Percentiles rank a stretch among this genome's conserved stretches.
phyloP scores from a whole-genome alignment of 30 jellyfish, hydroid and myxozoan genomes.

The Aurelia aurita region DNA sequence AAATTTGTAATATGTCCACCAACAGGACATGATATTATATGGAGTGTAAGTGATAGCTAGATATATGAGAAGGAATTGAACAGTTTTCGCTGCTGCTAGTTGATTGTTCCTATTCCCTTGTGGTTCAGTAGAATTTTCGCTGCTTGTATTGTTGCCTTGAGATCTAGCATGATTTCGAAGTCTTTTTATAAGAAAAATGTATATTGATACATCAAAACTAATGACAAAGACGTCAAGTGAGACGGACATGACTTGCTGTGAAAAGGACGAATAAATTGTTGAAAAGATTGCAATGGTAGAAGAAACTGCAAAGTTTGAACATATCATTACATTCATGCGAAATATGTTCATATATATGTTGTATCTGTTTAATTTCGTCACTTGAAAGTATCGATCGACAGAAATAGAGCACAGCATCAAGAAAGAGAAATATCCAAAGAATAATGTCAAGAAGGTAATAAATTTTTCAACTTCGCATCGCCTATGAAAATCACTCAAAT shows the following conservation, averaged over 20 bases:
- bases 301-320: conserved; percentile 16
- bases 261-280: neutral
- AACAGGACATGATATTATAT: no score
- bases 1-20: no score
- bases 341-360: conserved; percentile 36
- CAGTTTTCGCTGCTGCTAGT: conserved; percentile 56
- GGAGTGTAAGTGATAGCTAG: no score
- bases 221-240: neutral
- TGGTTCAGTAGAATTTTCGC: neutral
- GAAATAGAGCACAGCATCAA: conserved; percentile 40
- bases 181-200: no score
- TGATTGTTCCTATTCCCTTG: conserved; percentile 30
- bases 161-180: neutral
- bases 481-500: conserved; percentile 7
- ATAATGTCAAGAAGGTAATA: conserved; percentile 2
- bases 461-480: conserved; percentile 9
- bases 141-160: no score
- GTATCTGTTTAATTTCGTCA: conserved; percentile 45
- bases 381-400: conserved; percentile 45
- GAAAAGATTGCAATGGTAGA: neutral
- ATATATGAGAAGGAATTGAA: conserved; percentile 39
- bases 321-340: conserved; percentile 39
- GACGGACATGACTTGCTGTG: conserved; percentile 1
- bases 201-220: no score
- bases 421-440: conserved; percentile 54